Evolutionary conservation across 2,797 vertebrate species (phyloP).

Genomic region (Enteromius radiatus): DNA sequence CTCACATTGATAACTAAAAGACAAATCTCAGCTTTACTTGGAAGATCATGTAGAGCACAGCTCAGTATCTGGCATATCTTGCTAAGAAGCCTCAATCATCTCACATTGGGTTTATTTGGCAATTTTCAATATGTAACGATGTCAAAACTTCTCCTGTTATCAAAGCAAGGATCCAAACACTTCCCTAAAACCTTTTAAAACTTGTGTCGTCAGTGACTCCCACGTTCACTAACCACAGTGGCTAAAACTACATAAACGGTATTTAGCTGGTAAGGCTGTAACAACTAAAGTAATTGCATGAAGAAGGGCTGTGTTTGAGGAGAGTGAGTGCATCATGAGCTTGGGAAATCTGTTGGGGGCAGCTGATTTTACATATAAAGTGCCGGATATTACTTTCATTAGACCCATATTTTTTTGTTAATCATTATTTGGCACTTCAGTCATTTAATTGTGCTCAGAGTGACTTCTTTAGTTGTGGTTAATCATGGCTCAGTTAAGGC

Average conservation of each 20-base stretch:
- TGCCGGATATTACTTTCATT: slow-evolving; percentile 17
- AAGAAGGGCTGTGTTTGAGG: slow-evolving; percentile 15
- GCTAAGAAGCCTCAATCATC: slow-evolving; percentile 71
- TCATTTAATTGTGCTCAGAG: slow-evolving; percentile 43
- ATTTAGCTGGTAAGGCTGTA: slow-evolving; percentile 32
- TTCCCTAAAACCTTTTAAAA: background rate
- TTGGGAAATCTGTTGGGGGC: slow-evolving; percentile 10
- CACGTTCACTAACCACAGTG: background rate
- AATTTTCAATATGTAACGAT: slow-evolving; percentile 51
- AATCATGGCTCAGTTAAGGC: slow-evolving; percentile 39
- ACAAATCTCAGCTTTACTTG: slow-evolving; percentile 66
- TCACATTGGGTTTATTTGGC: slow-evolving; percentile 64
- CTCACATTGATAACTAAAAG: slow-evolving; percentile 57
- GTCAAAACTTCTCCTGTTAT: slow-evolving; percentile 62
- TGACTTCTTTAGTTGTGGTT: slow-evolving; percentile 21
- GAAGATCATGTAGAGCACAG: slow-evolving; percentile 67
- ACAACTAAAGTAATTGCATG: slow-evolving; percentile 21
- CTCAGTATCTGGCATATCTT: slow-evolving; percentile 73
- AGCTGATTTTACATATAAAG: slow-evolving; percentile 32
- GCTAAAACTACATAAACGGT: slow-evolving; percentile 20
- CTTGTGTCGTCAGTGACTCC: background rate
- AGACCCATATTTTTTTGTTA: background rate
- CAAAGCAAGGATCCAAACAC: background rate
- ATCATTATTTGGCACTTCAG: slow-evolving; percentile 14
- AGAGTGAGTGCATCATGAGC: background rate